Evolutionary conservation across 1,140 invertebrate genomes (phyloP).

Genomic region (Drosophila repletoides): DNA sequence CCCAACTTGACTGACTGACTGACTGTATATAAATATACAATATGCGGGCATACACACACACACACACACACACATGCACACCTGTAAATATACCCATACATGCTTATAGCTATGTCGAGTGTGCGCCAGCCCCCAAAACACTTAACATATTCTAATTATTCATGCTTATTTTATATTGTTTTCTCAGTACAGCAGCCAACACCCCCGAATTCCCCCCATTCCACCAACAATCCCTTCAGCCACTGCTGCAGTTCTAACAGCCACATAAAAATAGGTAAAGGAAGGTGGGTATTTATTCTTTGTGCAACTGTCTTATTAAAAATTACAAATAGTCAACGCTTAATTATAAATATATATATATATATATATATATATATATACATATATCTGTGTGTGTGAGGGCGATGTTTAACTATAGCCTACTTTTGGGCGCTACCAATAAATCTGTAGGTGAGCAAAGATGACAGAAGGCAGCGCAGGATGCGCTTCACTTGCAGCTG

Average conservation of each 20-base stretch:
- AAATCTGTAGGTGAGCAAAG: conserved; percentile 40
- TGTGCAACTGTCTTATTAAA: conserved; percentile 69
- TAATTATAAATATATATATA: conserved; percentile 48
- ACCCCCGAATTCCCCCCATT: background rate
- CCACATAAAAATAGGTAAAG: too few relatives aligned
- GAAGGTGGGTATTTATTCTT: conserved; percentile 11
- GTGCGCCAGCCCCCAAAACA: conserved; percentile 58
- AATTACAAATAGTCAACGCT: conserved; percentile 77
- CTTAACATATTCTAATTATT: conserved; percentile 82
- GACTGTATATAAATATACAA: conserved; percentile 76
- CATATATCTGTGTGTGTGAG: conserved; percentile 2
- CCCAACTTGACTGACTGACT: conserved; percentile 69
- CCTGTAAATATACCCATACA: background rate
- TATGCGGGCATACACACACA: conserved; percentile 52
- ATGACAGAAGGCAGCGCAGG: conserved; percentile 10
- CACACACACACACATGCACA: background rate
- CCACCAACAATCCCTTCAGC: background rate
- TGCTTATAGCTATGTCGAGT: conserved; percentile 19
- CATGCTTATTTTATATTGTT: conserved; percentile 82
- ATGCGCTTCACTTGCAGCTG: conserved; percentile 25
- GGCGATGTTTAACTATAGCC: conserved; percentile 44
- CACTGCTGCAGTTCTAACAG: too few relatives aligned
- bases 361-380: background rate
- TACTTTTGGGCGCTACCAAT: conserved; percentile 58
- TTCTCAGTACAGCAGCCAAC: conserved; percentile 43